Base-by-base conservation (phyloP, 1,140 invertebrate species). In the Penaeus japonicus region DNA sequence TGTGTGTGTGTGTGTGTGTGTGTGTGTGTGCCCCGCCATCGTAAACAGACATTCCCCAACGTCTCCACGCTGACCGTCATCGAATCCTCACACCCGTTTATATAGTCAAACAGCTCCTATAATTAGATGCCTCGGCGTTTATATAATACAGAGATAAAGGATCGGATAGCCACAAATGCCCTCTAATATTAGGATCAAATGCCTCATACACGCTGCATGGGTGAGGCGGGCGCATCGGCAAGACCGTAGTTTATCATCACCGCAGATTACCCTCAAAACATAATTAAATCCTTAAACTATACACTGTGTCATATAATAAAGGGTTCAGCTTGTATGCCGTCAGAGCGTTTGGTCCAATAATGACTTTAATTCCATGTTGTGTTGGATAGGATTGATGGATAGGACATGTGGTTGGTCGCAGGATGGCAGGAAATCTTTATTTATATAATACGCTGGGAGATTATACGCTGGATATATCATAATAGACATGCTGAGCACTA, bases 281-380 rank as follows among this genome's bases (percentile, higher is more conserved):
- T 80, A 86, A 86, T 86, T 79, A 86, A 86, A 86, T 86, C 85
- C 85, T 59, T 86, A 86, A 86, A 80, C 75, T 86, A 86, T 39
- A 80, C 55, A 80, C 53, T 77, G 85, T 86, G 85, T 86, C 77
- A 65, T 59, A 30, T 86, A 86, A 86, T 86, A 57, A 47, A 59
- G 30, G 85, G 85, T 86, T 86, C 75, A 78, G 55, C 77, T 78
- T 39, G 85, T 62, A 62, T 57, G 30, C 55, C 85, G 85, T 86
- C 85, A 86, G 77, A 86, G 57, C 59, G 57, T 35, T 53, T 27
- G 47, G 75, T 57, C 53, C 27, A 22, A 62, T 65, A 65, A 86
- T 86, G 77, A 86, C 55, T 65, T 62, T 86, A 86, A 86, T 86
- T 65, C 75, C 57, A 24, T 20, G 75, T 59, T 86, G 47, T 20